These are phyloP conservation scores for Netelia inedita DNA, from an alignment of 2,888 invertebrate species.

Conservation along the genomic window DNA sequence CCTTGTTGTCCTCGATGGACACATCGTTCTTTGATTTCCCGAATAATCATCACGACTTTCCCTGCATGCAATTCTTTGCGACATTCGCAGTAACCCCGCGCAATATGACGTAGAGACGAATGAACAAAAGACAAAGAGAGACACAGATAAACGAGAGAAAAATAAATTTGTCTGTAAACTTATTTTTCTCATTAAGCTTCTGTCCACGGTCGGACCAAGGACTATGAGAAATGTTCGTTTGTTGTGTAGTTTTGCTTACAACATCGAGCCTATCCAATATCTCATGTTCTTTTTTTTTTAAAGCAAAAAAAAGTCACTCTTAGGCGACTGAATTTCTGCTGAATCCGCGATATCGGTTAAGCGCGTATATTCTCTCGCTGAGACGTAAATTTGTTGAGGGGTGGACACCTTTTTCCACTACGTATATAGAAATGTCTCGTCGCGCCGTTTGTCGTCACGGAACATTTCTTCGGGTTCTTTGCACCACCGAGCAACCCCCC, in stretches of 20 bases:
- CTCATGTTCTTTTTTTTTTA: slow-evolving; percentile 27
- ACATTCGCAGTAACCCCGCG: slow-evolving; percentile 54
- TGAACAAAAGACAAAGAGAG: background rate
- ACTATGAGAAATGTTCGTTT: slow-evolving; percentile 57
- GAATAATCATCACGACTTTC: slow-evolving; percentile 81
- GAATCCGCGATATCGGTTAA: slow-evolving; percentile 46
- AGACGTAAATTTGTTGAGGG: slow-evolving; percentile 83
- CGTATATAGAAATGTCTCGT: slow-evolving; percentile 60
- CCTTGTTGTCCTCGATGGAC: slow-evolving; percentile 71
- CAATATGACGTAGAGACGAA: slow-evolving; percentile 27
- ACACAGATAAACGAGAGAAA: slow-evolving; percentile 50
- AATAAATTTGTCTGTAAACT: slow-evolving; percentile 66
- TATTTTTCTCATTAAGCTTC: slow-evolving; percentile 60
- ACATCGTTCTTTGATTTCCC: slow-evolving; percentile 77
- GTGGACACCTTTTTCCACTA: slow-evolving; percentile 78
- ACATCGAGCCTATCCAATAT: slow-evolving; percentile 21
- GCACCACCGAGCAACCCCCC: slow-evolving; percentile 61
- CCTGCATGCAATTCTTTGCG: slow-evolving; percentile 75
- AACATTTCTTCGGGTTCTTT: slow-evolving; percentile 76
- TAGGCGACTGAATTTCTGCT: slow-evolving; percentile 25
- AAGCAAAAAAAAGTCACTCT: no score
- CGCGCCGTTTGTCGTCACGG: slow-evolving; percentile 81
- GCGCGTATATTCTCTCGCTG: slow-evolving; percentile 48
- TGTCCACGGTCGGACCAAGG: slow-evolving; percentile 45
- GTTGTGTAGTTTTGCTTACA: slow-evolving; percentile 54